Evolutionary conservation across 2,797 vertebrate species (phyloP).

Genomic region (Lepidocolaptes lacrymiger): DNA sequence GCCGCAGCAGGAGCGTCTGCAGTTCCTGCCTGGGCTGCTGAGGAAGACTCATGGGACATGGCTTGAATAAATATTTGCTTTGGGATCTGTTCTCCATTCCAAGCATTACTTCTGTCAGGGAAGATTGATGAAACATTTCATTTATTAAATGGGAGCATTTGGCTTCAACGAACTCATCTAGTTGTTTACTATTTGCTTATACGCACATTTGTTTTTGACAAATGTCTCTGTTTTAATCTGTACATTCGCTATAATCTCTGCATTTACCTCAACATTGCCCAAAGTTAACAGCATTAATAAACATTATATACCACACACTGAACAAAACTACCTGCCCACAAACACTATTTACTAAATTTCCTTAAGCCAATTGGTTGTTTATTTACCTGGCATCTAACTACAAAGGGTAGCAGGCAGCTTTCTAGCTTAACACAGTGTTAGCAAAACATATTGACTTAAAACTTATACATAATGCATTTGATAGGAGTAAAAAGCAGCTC

Average conservation of each 20-base stretch:
- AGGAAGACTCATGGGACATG: fast-evolving
- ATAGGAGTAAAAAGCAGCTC: neutral
- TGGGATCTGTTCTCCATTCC: neutral
- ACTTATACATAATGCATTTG: neutral
- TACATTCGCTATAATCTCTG: neutral
- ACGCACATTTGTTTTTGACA: conserved; percentile 11
- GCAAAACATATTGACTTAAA: neutral
- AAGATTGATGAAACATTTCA: conserved; percentile 33
- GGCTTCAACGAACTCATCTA: neutral
- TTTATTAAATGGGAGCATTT: conserved; percentile 49
- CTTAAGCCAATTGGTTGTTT: conserved; percentile 30
- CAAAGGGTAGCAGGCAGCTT: neutral
- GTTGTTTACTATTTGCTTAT: conserved; percentile 37
- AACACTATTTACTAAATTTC: conserved; percentile 9
- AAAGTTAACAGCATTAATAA: conserved; percentile 49
- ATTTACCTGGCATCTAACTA: neutral
- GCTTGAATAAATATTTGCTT: neutral
- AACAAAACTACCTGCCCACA: conserved; percentile 27
- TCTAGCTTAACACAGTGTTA: neutral
- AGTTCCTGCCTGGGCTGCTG: fast-evolving
- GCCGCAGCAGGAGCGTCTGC: fast-evolving
- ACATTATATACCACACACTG: conserved; percentile 13
- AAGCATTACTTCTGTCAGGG: neutral
- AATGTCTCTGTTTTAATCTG: conserved; percentile 24
- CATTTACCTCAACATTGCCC: conserved; percentile 5